Evolutionary conservation across 1,140 invertebrate species (phyloP).

Genomic region (Eupeodes corollae): DNA sequence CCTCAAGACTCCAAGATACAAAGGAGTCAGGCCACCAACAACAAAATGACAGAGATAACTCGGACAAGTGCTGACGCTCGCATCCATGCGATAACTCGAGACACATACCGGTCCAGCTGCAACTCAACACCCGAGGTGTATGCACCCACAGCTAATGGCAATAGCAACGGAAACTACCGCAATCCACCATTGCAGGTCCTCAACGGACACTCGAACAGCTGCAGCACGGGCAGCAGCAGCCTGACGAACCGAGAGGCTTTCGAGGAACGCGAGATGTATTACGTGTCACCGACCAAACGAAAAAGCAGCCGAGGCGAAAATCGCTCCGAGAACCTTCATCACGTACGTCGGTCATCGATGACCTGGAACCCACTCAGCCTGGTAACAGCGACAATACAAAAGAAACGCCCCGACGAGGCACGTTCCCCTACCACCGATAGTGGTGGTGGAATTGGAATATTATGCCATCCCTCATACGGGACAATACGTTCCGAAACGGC

Average conservation of each 20-base stretch:
- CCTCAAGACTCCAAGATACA: no score
- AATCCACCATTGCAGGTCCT: conserved; percentile 18
- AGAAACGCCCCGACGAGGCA: background rate
- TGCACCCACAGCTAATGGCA: background rate
- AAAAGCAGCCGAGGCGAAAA: conserved; percentile 13
- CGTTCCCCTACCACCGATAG: background rate
- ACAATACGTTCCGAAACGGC: background rate
- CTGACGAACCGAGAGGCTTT: conserved; percentile 10
- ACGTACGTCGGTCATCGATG: background rate
- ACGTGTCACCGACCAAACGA: conserved; percentile 31
- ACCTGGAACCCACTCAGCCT: background rate
- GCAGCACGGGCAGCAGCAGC: conserved; percentile 26
- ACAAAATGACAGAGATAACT: background rate
- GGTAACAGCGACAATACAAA: background rate
- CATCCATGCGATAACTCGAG: background rate
- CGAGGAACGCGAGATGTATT: conserved; percentile 32
- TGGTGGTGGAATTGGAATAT: background rate
- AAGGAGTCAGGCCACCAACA: no score
- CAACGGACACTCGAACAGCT: conserved; percentile 25
- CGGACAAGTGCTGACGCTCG: background rate
- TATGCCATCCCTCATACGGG: background rate
- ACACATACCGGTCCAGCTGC: conserved; percentile 1
- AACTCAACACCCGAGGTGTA: conserved; percentile 2
- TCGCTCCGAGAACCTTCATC: background rate
- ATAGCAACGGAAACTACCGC: background rate